These are phyloP conservation scores for Acrocera orbiculus DNA, from an alignment of 2,888 invertebrate species.

Conservation along the genomic window DNA sequence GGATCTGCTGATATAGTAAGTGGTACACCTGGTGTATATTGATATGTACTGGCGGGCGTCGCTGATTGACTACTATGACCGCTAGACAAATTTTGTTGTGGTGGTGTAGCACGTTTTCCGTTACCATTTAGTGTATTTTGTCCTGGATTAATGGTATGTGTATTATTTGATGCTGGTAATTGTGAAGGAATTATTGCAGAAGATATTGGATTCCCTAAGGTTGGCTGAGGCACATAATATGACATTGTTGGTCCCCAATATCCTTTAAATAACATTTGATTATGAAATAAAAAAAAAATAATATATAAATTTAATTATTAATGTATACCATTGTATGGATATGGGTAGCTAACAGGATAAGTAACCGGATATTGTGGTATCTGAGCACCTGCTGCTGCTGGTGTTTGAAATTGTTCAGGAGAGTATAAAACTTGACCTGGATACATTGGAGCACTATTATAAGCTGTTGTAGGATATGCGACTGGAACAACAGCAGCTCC, in stretches of 20 bases:
- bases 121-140: conserved; percentile 10
- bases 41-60: conserved; percentile 17
- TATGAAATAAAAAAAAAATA: not conserved
- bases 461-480: conserved; percentile 26
- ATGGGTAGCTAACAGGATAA: conserved; percentile 30
- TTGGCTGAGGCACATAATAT: conserved; percentile 30
- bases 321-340: conserved; percentile 31
- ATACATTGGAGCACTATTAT: conserved; percentile 26
- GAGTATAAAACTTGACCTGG: conserved; percentile 30
- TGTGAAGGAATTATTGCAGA: conserved; percentile 21
- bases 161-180: conserved; percentile 19
- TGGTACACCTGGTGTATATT: conserved; percentile 14
- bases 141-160: conserved; percentile 9
- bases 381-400: conserved; percentile 19
- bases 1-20: conserved; percentile 15
- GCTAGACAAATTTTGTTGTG: conserved; percentile 13
- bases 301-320: not conserved
- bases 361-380: conserved; percentile 30
- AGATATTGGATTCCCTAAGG: conserved; percentile 20
- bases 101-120: conserved; percentile 23
- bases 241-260: conserved; percentile 30
- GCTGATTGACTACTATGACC: conserved; percentile 11
- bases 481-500: conserved; percentile 26
- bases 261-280: conserved; percentile 13
- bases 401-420: conserved; percentile 23